Percentiles rank a stretch among this genome's conserved stretches.
These are phyloP conservation scores for Albula glossodonta DNA, from an alignment of 2,113 vertebrate species.

Conservation along the genomic window DNA sequence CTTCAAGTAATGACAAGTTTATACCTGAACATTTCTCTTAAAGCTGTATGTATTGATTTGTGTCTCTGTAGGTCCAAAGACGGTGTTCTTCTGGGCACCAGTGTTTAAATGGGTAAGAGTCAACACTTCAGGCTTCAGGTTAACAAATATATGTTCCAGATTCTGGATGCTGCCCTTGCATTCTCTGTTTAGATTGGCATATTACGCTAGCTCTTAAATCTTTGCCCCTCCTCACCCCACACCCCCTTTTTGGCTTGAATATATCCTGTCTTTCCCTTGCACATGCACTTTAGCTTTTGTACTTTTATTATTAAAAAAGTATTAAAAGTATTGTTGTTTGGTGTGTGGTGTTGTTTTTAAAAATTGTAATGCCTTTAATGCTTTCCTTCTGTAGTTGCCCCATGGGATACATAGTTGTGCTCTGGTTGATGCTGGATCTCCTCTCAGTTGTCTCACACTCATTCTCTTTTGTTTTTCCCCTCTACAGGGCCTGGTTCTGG, in stretches of 20 bases:
- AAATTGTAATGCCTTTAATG: too few species aligned
- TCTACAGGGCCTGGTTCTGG: constrained; percentile 84
- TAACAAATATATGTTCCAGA: not conserved
- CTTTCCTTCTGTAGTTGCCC: too few species aligned
- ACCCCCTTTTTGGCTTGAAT: too few species aligned
- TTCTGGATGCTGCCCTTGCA: too few species aligned
- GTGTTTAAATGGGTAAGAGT: constrained; percentile 95
- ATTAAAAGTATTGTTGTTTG: too few species aligned
- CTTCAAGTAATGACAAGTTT: not conserved
- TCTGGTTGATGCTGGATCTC: not conserved
- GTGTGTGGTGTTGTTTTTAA: too few species aligned
- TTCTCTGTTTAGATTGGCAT: too few species aligned
- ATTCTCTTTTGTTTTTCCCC: constrained; percentile 23
- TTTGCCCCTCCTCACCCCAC: too few species aligned
- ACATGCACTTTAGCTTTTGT: too few species aligned
- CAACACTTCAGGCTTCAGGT: constrained; percentile 5
- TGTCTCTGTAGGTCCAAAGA: constrained; percentile 82
- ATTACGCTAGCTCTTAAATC: too few species aligned
- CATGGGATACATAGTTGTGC: not conserved
- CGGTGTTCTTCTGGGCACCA: constrained; percentile 98
- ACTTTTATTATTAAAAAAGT: too few species aligned
- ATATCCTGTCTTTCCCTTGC: too few species aligned
- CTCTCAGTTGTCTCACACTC: not conserved
- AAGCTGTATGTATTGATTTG: constrained; percentile 24
- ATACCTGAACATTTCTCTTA: not conserved